Base-by-base conservation (phyloP, 2,797 vertebrate genomes). In the Lates japonicus region DNA sequence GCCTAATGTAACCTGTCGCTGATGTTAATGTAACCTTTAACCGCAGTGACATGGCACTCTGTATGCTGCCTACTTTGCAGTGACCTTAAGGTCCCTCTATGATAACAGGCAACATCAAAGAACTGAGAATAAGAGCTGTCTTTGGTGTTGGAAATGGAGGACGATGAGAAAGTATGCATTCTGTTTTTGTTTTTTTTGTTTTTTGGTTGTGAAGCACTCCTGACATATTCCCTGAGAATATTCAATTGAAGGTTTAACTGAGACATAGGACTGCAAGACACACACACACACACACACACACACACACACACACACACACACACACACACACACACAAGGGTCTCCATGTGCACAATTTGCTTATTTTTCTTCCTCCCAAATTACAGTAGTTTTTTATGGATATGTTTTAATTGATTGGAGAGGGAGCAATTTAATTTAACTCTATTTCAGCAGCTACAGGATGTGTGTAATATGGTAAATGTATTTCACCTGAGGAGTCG, bases 21-120 rank as follows among this genome's bases (percentile, higher is more conserved):
- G 73, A 74, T 87, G 90, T 88, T 89, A 88, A 90, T 92, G 85
- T 83, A 83, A 87, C 81, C 86, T 91, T 93, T 91, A 91, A 93
- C 89, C 41, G 33, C 85, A 44, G 67, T 87, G 89, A 84, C 87
- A 78, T 57, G 31, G 66, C 61, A 51, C 85, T 90, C 82, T 83
- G 90, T 70, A 80, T 90, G 86, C 80, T 75, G 79, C 76, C 80
- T 81, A 75, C 67, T 31, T 42, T 44, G 73, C 78, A 79, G 80
- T 80, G 66, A 44, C 16, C n/a, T n/a, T n/a, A 3, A 61, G 59
- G 81, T 92, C 61, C 72, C n/a, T n/a, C 87, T 79, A 88, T 90
- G 89, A 92, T 89, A 93, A 91, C 88, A 83, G 85, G 80, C 63
- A 84, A 74, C 87, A 89, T 90, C 82, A 87, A 85, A 91, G 82